Base-by-base conservation (phyloP, 2,888 invertebrate species). In the Trisateles emortualis region DNA sequence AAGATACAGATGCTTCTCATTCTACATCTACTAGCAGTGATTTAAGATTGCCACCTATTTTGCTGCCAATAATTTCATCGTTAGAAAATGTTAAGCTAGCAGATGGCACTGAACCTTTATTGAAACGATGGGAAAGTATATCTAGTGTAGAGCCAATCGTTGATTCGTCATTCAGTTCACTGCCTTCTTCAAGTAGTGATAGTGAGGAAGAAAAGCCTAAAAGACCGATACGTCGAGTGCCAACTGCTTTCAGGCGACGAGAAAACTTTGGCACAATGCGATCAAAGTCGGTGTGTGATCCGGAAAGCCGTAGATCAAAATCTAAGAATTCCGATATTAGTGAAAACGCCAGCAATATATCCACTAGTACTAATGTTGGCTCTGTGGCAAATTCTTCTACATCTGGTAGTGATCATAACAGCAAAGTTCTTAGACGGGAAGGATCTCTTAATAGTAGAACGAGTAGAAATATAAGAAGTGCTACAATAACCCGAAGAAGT, bases 61-160 rank as follows among this genome's bases (percentile, higher is more conserved):
- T 96, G 66, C 87, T 95, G 30, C 96, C 96, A 24, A 95, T 95
- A 50, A 94, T 96, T 59, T 94, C 95, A 64, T 95, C 94, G 58
- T 83, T 96, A 70, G 94, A 94, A 81, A 92, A 90, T 52, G 91
- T 92, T 1, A 92, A 88, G 61, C 76, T 93, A 26, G 66, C 86
- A 10, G 90, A 92, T 55, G 73, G 84, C 8, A 74, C 78, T 1
- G 92, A 92, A 55, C 87, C 89, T n/a, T 76, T 90, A 45, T 61
- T 93, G 13, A 93, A 91, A 75, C 83, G 93, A 46, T 94, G 94
- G 87, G 94, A 94, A 64, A 95, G 96, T 73, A 93, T 95, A 33
- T 96, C 96, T 0, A 96, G 96, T 73, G 92, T 95, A 14, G 96
- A 96, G 44, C 96, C 95, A 11, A 94, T 96, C 63, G 91, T 95